A percentile compares a stretch with the other conserved stretches of the same genome.
phyloP scores from a whole-genome alignment of 2,797 vertebrate species.

The Astyanax mexicanus region DNA sequence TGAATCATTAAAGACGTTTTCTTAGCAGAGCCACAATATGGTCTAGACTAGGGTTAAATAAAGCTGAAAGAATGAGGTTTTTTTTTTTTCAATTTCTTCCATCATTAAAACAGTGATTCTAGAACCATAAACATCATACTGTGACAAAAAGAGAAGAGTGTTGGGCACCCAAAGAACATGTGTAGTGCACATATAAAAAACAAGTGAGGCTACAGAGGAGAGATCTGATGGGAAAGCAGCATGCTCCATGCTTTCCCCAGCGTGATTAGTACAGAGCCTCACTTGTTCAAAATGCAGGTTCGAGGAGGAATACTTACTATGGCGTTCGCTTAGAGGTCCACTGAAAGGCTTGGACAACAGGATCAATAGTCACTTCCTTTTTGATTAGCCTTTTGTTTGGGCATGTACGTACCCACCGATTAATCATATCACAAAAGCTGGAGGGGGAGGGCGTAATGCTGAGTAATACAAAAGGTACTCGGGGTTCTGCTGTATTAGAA shows the following conservation, averaged over 20 bases:
- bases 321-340: slow-evolving; percentile 91
- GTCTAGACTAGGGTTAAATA: too few species aligned
- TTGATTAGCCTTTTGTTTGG: slow-evolving; percentile 82
- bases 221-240: slow-evolving; percentile 56
- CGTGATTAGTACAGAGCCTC: slow-evolving; percentile 53
- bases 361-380: slow-evolving; percentile 96
- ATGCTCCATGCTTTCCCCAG: slow-evolving; percentile 59
- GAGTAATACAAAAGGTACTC: slow-evolving; percentile 87
- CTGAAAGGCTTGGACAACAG: slow-evolving; percentile 94
- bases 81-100: too few species aligned
- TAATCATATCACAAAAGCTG: slow-evolving; percentile 97
- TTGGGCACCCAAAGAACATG: slow-evolving; percentile 16
- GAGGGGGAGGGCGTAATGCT: slow-evolving; percentile 75
- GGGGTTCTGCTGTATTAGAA: slow-evolving; percentile 95
- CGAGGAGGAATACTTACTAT: slow-evolving; percentile 96
- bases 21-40: too few species aligned
- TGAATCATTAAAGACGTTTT: too few species aligned
- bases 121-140: not conserved
- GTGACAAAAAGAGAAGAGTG: not conserved
- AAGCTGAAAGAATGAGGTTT: too few species aligned
- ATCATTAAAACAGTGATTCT: not conserved
- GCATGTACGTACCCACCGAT: slow-evolving; percentile 88
- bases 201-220: slow-evolving; percentile 15
- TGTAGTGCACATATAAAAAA: not conserved
- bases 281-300: slow-evolving; percentile 68